phyloP scores from a whole-genome alignment of 2,888 invertebrate genomes.

The Protonemura montana region DNA sequence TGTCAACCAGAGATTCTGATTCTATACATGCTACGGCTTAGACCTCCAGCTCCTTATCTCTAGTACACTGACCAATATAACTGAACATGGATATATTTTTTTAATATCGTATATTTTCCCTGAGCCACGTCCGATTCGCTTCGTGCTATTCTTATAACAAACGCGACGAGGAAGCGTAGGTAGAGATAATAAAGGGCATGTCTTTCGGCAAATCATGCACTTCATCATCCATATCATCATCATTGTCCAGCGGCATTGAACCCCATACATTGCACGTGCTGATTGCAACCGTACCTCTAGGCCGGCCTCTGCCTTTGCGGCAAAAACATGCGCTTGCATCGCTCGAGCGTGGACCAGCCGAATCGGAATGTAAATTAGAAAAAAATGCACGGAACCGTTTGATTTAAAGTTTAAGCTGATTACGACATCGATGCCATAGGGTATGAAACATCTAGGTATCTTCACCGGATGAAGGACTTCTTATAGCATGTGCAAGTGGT shows the following conservation, averaged over 20 bases:
- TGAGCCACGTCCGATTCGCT: background rate
- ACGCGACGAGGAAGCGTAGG: background rate
- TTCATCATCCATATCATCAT: slow-evolving; percentile 12
- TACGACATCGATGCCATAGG: background rate
- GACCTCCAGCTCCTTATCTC: background rate
- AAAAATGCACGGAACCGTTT: background rate
- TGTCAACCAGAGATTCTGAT: background rate
- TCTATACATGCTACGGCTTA: background rate
- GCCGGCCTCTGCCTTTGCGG: background rate
- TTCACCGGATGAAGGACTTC: background rate
- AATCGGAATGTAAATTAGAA: background rate
- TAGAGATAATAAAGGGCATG: background rate
- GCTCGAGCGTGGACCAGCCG: background rate
- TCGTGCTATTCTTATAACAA: background rate
- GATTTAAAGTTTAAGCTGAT: background rate
- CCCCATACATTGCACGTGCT: background rate
- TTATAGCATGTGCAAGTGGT: background rate
- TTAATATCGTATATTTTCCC: background rate
- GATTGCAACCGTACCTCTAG: background rate
- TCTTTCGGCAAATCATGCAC: background rate
- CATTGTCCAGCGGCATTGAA: background rate
- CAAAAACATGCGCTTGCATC: background rate
- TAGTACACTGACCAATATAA: background rate
- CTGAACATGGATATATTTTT: background rate
- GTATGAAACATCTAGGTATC: background rate